Conservation (phyloP, 2,797 vertebrate genomes). For the Enteromius fasciolatus region DNA sequence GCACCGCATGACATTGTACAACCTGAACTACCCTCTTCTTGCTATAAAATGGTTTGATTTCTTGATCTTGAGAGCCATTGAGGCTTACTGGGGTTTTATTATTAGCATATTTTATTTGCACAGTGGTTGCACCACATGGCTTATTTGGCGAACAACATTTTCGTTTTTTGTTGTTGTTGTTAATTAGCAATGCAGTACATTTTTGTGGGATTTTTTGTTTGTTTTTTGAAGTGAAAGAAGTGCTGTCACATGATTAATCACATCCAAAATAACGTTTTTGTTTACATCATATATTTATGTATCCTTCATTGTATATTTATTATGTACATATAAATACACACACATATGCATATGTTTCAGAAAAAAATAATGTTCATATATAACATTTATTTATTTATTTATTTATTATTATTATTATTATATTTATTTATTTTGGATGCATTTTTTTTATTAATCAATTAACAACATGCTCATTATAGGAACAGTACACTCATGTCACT, state of each 20-base stretch:
- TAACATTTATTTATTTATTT: too few species aligned
- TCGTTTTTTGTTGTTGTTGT: background rate
- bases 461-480: background rate
- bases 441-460: background rate
- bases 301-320: too few species aligned
- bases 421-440: too few species aligned
- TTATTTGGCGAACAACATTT: background rate
- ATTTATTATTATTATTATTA: too few species aligned
- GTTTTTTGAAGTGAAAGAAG: too few species aligned
- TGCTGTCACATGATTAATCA: too few species aligned
- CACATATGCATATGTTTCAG: too few species aligned
- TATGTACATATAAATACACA: too few species aligned
- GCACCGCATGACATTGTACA: background rate
- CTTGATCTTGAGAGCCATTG: background rate
- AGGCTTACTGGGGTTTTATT: background rate
- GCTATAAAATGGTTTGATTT: background rate
- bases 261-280: too few species aligned
- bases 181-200: background rate
- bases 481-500: background rate
- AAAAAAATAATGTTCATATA: too few species aligned
- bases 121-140: background rate
- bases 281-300: too few species aligned
- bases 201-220: background rate
- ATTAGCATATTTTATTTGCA: background rate
- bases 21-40: background rate